Evolutionary conservation across 2,113 vertebrate species (phyloP).

Genomic region (Forbesichthys papilliferus): DNA sequence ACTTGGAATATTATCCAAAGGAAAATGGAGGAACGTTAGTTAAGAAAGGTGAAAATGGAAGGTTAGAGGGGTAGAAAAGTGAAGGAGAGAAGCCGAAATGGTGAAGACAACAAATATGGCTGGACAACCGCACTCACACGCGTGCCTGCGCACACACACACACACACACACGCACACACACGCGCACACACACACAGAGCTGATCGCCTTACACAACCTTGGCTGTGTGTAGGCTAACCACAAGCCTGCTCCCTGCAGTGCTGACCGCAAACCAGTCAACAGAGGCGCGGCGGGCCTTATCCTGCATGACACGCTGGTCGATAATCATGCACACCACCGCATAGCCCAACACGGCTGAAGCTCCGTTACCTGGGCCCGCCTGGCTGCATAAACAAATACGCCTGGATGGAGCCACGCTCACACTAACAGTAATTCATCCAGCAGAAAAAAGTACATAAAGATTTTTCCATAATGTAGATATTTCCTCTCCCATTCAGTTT

Average conservation of each 20-base stretch:
- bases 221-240: conserved; percentile 76
- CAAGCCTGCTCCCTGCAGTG: conserved; percentile 79
- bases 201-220: conserved; percentile 73
- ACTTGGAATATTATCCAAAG: background rate
- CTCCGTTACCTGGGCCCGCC: conserved; percentile 61
- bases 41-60: background rate
- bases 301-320: conserved; percentile 79
- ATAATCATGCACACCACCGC: conserved; percentile 78
- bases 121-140: background rate
- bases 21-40: background rate
- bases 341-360: conserved; percentile 72
- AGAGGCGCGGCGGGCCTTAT: conserved; percentile 78
- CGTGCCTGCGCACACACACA: background rate
- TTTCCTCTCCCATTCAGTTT: conserved; percentile 7
- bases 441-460: conserved; percentile 7
- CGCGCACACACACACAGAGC: conserved; percentile 33
- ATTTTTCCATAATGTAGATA: conserved; percentile 12
- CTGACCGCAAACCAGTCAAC: conserved; percentile 85
- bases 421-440: conserved; percentile 18
- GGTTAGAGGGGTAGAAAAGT: background rate
- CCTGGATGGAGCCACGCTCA: conserved; percentile 48
- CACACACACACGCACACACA: background rate
- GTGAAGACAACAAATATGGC: conserved; percentile 5
- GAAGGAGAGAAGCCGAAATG: background rate
- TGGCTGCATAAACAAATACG: conserved; percentile 55